These are phyloP conservation scores for Sciaenops ocellatus DNA, from an alignment of 2,797 vertebrate species.

Conservation along the genomic window DNA sequence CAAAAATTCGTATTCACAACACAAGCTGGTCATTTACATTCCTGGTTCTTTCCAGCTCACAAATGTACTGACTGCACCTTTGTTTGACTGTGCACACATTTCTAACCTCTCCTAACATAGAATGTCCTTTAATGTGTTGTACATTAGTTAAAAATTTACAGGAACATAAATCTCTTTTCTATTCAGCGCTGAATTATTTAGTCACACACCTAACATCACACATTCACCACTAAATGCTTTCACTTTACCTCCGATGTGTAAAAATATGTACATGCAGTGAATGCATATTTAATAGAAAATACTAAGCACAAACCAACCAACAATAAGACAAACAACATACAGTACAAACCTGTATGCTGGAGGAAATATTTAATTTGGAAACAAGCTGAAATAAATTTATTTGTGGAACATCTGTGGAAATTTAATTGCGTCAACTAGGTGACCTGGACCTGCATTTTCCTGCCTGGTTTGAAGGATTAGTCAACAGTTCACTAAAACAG, in stretches of 20 bases:
- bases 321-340: background rate
- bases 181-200: constrained; percentile 51
- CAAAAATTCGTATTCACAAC: background rate
- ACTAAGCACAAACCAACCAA: constrained; percentile 27
- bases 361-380: background rate
- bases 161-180: constrained; percentile 15
- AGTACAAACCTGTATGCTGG: background rate
- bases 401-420: too few relatives aligned
- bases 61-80: background rate
- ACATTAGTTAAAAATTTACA: constrained; percentile 19
- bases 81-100: background rate
- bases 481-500: too few relatives aligned
- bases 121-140: background rate
- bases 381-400: background rate
- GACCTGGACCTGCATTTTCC: too few relatives aligned
- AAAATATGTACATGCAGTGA: background rate
- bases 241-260: constrained; percentile 15
- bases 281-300: constrained; percentile 48
- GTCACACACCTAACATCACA: constrained; percentile 4
- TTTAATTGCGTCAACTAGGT: too few relatives aligned
- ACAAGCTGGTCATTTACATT: background rate
- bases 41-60: background rate
- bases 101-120: background rate
- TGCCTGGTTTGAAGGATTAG: too few relatives aligned
- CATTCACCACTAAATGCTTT: constrained; percentile 14